Base-by-base conservation (phyloP, 2,797 vertebrate species). In the Sebastes kiyomatsui region DNA sequence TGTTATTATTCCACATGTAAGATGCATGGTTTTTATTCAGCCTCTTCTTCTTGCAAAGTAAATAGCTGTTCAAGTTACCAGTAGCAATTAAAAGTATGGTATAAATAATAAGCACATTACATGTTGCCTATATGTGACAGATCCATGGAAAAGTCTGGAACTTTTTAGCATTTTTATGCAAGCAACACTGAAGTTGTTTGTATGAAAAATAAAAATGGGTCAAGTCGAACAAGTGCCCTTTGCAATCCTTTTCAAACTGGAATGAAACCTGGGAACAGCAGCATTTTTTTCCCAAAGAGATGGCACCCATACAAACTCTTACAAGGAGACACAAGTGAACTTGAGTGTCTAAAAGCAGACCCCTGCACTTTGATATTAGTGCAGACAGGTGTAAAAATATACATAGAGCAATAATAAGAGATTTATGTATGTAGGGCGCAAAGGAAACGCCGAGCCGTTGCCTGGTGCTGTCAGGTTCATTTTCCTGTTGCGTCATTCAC, bases 381-480 rank as follows among this genome's bases (percentile, higher is more conserved):
- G 80, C 87, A 93, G 90, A 90, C 92, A 93, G 92, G 94, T 94
- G 93, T 93, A 95, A 93, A 95, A 95, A 95, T 95, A 96, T 75
- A 92, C 83, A 92, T 86, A 68, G 81, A 80, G 91, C 82, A 83
- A 86, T 93, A 93, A 93, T 85, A 91, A 90, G 84, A 87, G 92
- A 94, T 95, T 94, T 95, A 93, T 96, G 94, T 92, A 95, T 95
- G 94, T 95, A 90, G 94, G 95, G 91, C 92, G 87, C 92, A 85
- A 93, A 92, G 89, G 93, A 90, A 88, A 91, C 54, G 90, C 90
- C 56, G 72, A 88, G 90, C 90, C 77, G 86, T 77, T 83, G 90
- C 87, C 91, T 91, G 87, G 49, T 92, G 93, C 93, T 94, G 96
- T 96, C 96, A 95, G 90, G 85, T 93, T 93, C 67, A 82, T 86